Conservation (phyloP, 2,113 vertebrate species). For the Potamarius usumacintae region DNA sequence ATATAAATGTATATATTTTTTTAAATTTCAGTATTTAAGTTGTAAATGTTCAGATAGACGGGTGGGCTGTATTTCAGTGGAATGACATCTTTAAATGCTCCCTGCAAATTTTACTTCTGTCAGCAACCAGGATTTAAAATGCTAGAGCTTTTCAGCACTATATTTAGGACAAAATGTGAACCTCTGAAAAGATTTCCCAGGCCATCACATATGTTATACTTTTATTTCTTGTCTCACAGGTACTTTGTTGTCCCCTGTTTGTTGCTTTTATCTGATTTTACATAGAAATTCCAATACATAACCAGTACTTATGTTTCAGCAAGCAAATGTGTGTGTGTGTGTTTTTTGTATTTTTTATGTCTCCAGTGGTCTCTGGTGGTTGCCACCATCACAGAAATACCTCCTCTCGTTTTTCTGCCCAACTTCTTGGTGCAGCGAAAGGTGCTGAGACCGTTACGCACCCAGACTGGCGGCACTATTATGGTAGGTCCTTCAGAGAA, state of each 20-base stretch:
- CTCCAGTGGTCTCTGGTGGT: slow-evolving; percentile 90
- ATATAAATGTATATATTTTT: neutral
- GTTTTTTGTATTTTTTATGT: slow-evolving; percentile 8
- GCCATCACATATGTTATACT: slow-evolving; percentile 13
- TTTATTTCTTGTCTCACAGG: slow-evolving; percentile 16
- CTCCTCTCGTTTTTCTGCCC: slow-evolving; percentile 87
- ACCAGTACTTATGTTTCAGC: neutral
- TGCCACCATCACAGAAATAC: slow-evolving; percentile 94
- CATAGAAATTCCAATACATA: neutral
- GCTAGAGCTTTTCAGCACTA: neutral
- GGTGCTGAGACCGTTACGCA: slow-evolving; percentile 87
- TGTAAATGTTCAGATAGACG: neutral
- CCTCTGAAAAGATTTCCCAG: neutral
- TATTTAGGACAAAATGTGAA: too few species aligned
- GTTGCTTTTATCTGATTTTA: neutral
- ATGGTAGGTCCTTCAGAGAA: slow-evolving; percentile 77
- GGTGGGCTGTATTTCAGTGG: neutral
- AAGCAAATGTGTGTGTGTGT: slow-evolving; percentile 22
- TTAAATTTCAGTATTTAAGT: neutral
- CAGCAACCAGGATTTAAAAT: neutral
- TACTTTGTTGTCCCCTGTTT: neutral
- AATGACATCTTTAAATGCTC: neutral
- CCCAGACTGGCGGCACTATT: slow-evolving; percentile 94
- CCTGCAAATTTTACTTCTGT: neutral
- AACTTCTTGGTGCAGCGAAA: slow-evolving; percentile 94